Percentiles rank a stretch among this genome's conserved stretches.
phyloP scores from a whole-genome alignment of 2,797 vertebrate genomes.

The Gephyroberyx darwinii region DNA sequence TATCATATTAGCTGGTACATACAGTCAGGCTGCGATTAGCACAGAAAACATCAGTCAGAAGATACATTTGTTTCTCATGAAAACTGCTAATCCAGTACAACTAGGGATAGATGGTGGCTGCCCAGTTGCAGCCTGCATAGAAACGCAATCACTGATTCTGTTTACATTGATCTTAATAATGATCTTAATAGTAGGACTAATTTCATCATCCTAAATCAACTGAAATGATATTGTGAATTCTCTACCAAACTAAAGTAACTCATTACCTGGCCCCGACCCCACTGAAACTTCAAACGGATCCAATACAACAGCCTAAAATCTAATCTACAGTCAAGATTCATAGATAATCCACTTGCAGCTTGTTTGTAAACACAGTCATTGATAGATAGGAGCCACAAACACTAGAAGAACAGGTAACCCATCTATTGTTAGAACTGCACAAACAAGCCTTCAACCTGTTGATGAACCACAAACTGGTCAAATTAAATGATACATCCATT shows the following conservation, averaged over 20 bases:
- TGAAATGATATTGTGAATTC: not conserved
- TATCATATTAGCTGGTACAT: not conserved
- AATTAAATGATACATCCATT: not conserved
- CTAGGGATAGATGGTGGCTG: not conserved
- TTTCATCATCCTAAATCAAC: not conserved
- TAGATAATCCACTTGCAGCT: conserved; percentile 7
- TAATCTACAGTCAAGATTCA: not conserved
- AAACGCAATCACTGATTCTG: not conserved
- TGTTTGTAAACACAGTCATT: not conserved
- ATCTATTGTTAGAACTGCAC: conserved; percentile 4
- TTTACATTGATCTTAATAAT: not conserved
- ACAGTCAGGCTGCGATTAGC: not conserved
- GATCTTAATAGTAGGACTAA: not conserved
- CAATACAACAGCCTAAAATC: not conserved
- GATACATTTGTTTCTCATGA: not conserved
- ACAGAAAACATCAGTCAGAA: not conserved
- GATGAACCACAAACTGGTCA: not conserved
- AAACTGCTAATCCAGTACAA: not conserved
- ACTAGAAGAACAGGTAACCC: not conserved
- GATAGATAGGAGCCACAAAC: conserved; percentile 1
- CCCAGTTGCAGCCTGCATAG: too few species aligned
- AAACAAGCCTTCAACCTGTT: not conserved
- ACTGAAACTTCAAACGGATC: not conserved
- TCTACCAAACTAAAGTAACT: too few species aligned
- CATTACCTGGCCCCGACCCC: too few species aligned